A percentile compares a stretch with the other conserved stretches of the same genome.
These are phyloP conservation scores for Ophraella communa DNA, from an alignment of 2,888 invertebrate species.

Conservation along the genomic window DNA sequence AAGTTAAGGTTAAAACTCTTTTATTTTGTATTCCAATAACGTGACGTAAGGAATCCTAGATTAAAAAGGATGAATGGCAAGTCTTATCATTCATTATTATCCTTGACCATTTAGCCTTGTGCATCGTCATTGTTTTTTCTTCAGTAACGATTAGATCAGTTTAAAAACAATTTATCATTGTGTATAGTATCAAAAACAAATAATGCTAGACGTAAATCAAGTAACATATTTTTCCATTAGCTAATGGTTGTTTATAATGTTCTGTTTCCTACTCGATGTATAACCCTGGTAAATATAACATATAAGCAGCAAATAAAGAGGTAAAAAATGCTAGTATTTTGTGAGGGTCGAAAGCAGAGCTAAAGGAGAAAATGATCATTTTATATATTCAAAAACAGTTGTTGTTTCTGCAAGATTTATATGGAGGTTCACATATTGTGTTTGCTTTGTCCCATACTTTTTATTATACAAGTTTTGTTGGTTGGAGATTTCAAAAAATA, in stretches of 20 bases:
- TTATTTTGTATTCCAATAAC: too few species aligned
- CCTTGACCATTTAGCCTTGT: not conserved
- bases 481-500: too few species aligned
- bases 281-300: not conserved
- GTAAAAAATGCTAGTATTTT: not conserved
- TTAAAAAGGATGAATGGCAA: too few species aligned
- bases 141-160: not conserved
- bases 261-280: not conserved
- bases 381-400: not conserved
- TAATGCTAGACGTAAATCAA: not conserved
- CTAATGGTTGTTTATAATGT: constrained; percentile 9
- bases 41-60: too few species aligned
- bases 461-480: too few species aligned
- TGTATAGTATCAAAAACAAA: not conserved
- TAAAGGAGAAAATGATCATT: not conserved
- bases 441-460: not conserved
- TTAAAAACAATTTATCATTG: not conserved
- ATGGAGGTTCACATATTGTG: not conserved
- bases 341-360: not conserved
- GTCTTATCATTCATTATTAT: too few species aligned
- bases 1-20: too few species aligned
- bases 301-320: not conserved
- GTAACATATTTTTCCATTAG: constrained; percentile 9
- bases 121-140: not conserved
- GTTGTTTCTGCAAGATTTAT: not conserved